Percentiles rank a stretch among this genome's conserved stretches.
Evolutionary conservation across 2,797 vertebrate genomes (phyloP).

Genomic region (Loriculus beryllinus): DNA sequence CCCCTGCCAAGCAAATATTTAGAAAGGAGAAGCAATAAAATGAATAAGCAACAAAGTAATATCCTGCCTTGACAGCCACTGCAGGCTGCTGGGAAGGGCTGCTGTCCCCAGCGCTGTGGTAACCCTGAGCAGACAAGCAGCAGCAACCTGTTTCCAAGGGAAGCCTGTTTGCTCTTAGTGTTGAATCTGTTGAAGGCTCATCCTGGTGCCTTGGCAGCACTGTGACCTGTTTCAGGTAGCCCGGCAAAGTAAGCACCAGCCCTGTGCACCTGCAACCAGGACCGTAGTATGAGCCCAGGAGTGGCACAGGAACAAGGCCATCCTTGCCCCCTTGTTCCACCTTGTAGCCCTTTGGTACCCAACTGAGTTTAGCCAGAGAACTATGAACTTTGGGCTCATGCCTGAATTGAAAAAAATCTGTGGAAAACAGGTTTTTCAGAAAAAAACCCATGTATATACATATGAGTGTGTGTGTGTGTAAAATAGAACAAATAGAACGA

Average conservation of each 20-base stretch:
- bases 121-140: not conserved
- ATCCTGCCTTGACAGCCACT: not conserved
- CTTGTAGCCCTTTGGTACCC: not conserved
- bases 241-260: not conserved
- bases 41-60: constrained; percentile 56
- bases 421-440: not conserved
- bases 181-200: not conserved
- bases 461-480: rapidly evolving
- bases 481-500: not conserved
- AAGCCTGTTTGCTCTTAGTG: constrained; percentile 6
- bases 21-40: constrained; percentile 53
- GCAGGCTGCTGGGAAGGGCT: constrained; percentile 6
- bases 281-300: rapidly evolving
- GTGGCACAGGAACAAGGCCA: not conserved
- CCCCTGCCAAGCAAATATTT: constrained; percentile 59
- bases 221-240: constrained; percentile 4
- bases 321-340: not conserved
- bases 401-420: not conserved
- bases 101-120: not conserved
- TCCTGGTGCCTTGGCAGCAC: not conserved
- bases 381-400: not conserved
- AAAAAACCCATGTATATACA: too few species aligned
- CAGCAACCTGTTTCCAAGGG: constrained; percentile 46
- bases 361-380: not conserved
- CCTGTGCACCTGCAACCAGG: rapidly evolving